These are phyloP conservation scores for Dasypus novemcinctus DNA, from an alignment of 2,113 vertebrate genomes.

Conservation along the genomic window DNA sequence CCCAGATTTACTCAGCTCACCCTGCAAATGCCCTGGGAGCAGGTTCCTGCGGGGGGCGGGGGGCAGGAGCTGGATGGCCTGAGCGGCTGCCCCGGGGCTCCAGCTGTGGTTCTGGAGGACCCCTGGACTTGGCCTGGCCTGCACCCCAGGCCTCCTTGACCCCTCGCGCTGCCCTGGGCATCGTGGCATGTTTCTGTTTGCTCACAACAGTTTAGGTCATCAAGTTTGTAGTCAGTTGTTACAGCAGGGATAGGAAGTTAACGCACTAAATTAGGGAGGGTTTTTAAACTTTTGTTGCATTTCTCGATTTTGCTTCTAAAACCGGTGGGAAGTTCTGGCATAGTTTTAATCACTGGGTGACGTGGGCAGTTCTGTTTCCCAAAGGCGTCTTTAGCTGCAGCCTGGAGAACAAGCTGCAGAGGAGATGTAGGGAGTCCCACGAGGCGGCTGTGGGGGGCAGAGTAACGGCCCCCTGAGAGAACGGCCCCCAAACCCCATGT, in stretches of 20 bases:
- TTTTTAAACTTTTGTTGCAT: background rate
- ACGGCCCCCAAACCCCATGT: rapidly evolving
- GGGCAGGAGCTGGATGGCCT: background rate
- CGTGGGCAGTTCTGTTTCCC: no score
- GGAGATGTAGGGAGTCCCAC: background rate
- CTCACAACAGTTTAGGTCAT: background rate
- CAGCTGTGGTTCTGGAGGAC: no score
- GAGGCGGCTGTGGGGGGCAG: background rate
- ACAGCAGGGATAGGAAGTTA: background rate
- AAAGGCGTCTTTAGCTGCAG: background rate
- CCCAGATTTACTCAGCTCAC: background rate
- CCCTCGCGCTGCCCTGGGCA: background rate
- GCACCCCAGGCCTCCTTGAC: background rate
- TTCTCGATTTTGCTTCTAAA: background rate
- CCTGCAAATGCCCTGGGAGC: background rate
- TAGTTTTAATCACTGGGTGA: background rate
- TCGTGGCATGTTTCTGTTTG: background rate
- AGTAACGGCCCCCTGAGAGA: no score
- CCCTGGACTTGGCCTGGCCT: background rate
- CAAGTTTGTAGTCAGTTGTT: background rate
- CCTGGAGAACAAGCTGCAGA: no score
- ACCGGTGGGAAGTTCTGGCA: background rate
- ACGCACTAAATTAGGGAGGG: background rate
- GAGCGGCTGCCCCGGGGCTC: background rate
- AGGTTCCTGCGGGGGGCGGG: no score